Evolutionary conservation across 2,797 vertebrate species (phyloP).

Genomic region (Crenuchus spilurus): DNA sequence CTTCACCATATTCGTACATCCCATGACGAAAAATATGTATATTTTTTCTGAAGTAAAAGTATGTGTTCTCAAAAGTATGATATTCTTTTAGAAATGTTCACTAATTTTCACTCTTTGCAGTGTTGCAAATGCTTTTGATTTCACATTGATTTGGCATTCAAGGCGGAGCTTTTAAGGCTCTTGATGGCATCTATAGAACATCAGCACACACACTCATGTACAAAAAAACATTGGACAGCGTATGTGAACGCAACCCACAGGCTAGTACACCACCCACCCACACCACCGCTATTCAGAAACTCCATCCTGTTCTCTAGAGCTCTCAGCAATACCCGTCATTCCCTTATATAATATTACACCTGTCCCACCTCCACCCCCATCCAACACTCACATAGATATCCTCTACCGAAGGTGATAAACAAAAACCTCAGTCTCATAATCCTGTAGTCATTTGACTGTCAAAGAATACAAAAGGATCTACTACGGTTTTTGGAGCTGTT

Average conservation of each 20-base stretch:
- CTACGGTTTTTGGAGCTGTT: background rate
- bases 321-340: slow-evolving; percentile 45
- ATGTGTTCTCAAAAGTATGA: no score
- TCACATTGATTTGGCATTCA: background rate
- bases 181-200: slow-evolving; percentile 29
- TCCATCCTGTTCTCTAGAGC: slow-evolving; percentile 48
- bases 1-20: no score
- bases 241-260: slow-evolving; percentile 45
- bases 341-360: slow-evolving; percentile 51
- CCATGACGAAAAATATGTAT: no score
- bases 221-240: slow-evolving; percentile 36
- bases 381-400: slow-evolving; percentile 11
- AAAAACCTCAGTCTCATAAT: background rate
- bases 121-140: background rate
- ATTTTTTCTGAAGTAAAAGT: no score
- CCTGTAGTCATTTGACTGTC: background rate
- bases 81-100: background rate
- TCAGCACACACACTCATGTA: slow-evolving; percentile 7
- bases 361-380: slow-evolving; percentile 47
- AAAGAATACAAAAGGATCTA: background rate
- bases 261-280: slow-evolving; percentile 43
- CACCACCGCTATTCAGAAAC: slow-evolving; percentile 45
- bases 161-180: slow-evolving; percentile 8
- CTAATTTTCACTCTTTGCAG: background rate
- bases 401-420: slow-evolving; percentile 33